phyloP scores from a whole-genome alignment of 2,797 vertebrate genomes.

The Menidia menidia region DNA sequence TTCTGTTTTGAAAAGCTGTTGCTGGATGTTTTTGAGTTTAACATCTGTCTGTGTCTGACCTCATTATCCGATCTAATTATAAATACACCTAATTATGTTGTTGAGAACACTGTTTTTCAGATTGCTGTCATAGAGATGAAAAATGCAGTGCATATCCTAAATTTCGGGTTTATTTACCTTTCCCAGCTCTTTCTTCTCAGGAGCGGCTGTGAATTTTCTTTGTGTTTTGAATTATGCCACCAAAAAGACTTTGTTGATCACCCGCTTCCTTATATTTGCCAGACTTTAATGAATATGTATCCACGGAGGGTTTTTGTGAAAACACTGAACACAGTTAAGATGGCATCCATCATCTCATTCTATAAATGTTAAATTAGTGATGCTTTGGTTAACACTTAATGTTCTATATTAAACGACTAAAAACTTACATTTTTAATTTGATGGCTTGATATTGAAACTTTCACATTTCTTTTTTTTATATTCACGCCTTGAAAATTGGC shows the following conservation, averaged over 20 bases:
- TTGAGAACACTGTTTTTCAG: neutral
- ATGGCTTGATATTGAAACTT: too few species aligned
- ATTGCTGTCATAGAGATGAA: neutral
- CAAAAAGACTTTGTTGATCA: conserved; percentile 1
- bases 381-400: too few species aligned
- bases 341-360: neutral
- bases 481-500: too few species aligned
- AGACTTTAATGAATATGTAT: neutral
- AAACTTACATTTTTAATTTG: too few species aligned
- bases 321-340: neutral
- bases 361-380: neutral
- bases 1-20: too few species aligned
- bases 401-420: too few species aligned
- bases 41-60: neutral
- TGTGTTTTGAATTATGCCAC: conserved; percentile 2
- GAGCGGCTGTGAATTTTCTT: neutral
- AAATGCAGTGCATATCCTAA: neutral
- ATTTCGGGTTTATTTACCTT: neutral
- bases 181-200: neutral
- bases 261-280: neutral
- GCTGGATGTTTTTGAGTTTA: neutral
- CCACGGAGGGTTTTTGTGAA: neutral
- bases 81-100: neutral
- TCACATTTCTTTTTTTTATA: too few species aligned
- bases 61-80: neutral